Conservation (phyloP, 2,888 invertebrate species). For the Blastobasis adustella region DNA sequence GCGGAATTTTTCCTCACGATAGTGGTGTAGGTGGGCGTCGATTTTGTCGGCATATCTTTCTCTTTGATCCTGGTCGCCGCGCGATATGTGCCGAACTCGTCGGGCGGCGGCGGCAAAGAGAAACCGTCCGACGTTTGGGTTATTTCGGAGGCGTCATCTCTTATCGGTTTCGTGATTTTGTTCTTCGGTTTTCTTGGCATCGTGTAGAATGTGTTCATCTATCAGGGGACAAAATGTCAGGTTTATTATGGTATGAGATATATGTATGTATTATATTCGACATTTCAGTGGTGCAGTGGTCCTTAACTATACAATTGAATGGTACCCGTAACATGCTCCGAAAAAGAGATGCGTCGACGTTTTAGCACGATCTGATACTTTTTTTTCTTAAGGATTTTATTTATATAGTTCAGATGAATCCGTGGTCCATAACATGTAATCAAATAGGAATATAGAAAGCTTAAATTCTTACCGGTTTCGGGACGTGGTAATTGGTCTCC, state of each 20-base stretch:
- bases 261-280: too few species aligned
- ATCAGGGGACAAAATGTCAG: neutral
- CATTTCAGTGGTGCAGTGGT: too few species aligned
- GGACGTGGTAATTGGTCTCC: conserved; percentile 50
- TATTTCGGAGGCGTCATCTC: conserved; percentile 59
- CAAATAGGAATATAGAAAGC: too few species aligned
- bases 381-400: too few species aligned
- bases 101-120: conserved; percentile 63
- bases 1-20: conserved; percentile 44
- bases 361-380: too few species aligned
- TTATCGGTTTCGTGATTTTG: conserved; percentile 49
- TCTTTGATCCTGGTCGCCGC: conserved; percentile 55
- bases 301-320: too few species aligned
- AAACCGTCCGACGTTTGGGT: conserved; percentile 63
- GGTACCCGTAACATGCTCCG: too few species aligned
- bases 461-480: conserved; percentile 42
- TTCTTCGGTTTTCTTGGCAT: conserved; percentile 63
- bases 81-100: conserved; percentile 59
- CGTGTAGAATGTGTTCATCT: conserved; percentile 68
- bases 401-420: too few species aligned
- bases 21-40: conserved; percentile 51
- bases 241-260: too few species aligned
- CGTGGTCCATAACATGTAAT: too few species aligned
- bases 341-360: too few species aligned
- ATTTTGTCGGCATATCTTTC: conserved; percentile 49